Conservation (phyloP, 2,888 invertebrate species). For the Cephonodes hylas region DNA sequence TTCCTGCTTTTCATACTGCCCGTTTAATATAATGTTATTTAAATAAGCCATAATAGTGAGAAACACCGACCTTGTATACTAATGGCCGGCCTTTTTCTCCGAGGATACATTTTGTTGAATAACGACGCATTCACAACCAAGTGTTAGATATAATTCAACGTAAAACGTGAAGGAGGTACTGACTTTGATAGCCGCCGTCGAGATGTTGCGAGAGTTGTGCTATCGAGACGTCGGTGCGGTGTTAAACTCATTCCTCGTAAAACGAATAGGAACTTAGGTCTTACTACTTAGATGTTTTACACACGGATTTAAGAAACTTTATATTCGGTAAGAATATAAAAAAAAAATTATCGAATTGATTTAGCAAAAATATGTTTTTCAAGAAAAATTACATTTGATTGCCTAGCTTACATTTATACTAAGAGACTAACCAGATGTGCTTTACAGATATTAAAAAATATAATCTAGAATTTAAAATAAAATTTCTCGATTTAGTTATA, state of each 20-base stretch:
- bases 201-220: background rate
- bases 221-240: background rate
- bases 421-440: no score
- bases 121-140: background rate
- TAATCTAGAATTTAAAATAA: no score
- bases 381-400: no score
- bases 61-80: slow-evolving; percentile 25
- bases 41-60: background rate
- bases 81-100: slow-evolving; percentile 40
- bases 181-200: background rate
- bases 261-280: background rate
- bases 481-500: no score
- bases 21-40: background rate
- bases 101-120: slow-evolving; percentile 9
- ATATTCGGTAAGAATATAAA: no score
- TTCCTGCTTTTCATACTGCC: no score
- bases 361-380: no score
- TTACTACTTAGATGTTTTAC: background rate
- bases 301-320: background rate
- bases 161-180: background rate
- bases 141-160: background rate
- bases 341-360: no score
- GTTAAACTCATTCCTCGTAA: background rate
- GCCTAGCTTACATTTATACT: no score
- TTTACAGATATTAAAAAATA: no score